Percentiles rank a stretch among this genome's conserved stretches.
These are phyloP conservation scores for Campoletis raptor DNA, from an alignment of 2,888 invertebrate species.

Conservation along the genomic window DNA sequence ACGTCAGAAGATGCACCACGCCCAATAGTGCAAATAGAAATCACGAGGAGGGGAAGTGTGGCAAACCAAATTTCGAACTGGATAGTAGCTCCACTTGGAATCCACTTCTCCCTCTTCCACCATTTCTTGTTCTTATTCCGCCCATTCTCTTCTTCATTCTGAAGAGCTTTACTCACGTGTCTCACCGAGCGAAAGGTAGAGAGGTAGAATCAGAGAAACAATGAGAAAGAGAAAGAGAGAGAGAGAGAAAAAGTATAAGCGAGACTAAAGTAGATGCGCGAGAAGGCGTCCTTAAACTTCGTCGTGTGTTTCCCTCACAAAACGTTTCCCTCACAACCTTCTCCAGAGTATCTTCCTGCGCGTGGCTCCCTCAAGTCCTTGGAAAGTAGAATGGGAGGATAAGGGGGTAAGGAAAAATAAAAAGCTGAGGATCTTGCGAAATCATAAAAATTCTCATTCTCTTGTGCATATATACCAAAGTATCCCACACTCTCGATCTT, in stretches of 20 bases:
- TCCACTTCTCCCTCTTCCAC: constrained; percentile 24
- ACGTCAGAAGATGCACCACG: background rate
- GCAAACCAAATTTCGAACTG: constrained; percentile 61
- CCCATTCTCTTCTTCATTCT: constrained; percentile 14
- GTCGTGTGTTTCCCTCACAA: constrained; percentile 22
- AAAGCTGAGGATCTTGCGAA: constrained; percentile 38
- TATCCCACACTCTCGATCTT: background rate
- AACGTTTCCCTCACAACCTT: constrained; percentile 29
- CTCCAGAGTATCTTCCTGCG: background rate
- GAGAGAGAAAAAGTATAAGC: background rate
- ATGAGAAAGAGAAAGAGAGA: background rate
- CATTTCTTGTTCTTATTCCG: constrained; percentile 17
- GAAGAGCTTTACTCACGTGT: constrained; percentile 26
- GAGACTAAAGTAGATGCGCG: constrained; percentile 28
- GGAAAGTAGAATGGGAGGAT: background rate
- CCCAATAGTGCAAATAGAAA: constrained; percentile 52
- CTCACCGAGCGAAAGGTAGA: background rate
- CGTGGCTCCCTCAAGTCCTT: constrained; percentile 7
- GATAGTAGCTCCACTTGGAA: constrained; percentile 17
- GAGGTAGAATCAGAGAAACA: background rate
- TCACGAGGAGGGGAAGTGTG: constrained; percentile 49
- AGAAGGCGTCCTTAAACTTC: constrained; percentile 27
- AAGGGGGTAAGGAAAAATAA: background rate
- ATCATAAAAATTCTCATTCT: constrained; percentile 65
- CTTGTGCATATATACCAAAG: constrained; percentile 1